A percentile compares a stretch with the other conserved stretches of the same genome.
Evolutionary conservation across 1,140 invertebrate species (phyloP).

Genomic region (Drosophila baimaii): DNA sequence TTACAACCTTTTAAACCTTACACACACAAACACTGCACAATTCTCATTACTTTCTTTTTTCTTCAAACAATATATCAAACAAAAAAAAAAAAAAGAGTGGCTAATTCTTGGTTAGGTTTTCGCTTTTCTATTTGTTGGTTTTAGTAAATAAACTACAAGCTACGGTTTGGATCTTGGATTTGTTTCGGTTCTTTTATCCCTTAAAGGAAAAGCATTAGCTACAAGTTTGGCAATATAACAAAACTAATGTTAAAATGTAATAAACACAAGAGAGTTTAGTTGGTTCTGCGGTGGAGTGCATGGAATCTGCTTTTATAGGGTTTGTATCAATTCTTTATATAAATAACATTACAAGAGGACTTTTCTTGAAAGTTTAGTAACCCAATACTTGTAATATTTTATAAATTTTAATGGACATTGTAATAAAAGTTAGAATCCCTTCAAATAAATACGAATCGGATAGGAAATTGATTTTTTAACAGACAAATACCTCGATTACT

Average conservation of each 20-base stretch:
- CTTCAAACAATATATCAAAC: slow-evolving; percentile 14
- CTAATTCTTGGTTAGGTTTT: slow-evolving; percentile 24
- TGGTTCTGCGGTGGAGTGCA: slow-evolving; percentile 27
- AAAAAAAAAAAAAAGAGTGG: slow-evolving; percentile 5
- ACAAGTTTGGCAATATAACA: slow-evolving; percentile 42
- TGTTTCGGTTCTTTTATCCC: slow-evolving; percentile 15
- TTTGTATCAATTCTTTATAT: no score
- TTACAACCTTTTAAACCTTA: slow-evolving; percentile 10
- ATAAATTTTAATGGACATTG: no score
- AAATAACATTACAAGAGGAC: no score
- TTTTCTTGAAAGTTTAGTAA: no score
- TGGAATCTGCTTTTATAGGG: no score
- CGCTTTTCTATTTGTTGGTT: slow-evolving; percentile 21
- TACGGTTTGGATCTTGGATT: slow-evolving; percentile 38
- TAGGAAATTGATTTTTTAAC: no score
- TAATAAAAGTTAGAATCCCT: no score
- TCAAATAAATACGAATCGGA: no score
- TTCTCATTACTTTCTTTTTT: slow-evolving; percentile 8
- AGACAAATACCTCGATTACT: background rate
- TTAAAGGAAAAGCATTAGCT: slow-evolving; percentile 52
- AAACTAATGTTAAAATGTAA: slow-evolving; percentile 35
- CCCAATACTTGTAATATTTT: no score
- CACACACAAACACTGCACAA: slow-evolving; percentile 33
- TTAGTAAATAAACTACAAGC: slow-evolving; percentile 46
- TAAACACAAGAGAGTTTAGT: slow-evolving; percentile 8